Percentiles rank a stretch among this genome's conserved stretches.
These are phyloP conservation scores for Salminus brasiliensis DNA, from an alignment of 2,113 vertebrate genomes.

Conservation along the genomic window DNA sequence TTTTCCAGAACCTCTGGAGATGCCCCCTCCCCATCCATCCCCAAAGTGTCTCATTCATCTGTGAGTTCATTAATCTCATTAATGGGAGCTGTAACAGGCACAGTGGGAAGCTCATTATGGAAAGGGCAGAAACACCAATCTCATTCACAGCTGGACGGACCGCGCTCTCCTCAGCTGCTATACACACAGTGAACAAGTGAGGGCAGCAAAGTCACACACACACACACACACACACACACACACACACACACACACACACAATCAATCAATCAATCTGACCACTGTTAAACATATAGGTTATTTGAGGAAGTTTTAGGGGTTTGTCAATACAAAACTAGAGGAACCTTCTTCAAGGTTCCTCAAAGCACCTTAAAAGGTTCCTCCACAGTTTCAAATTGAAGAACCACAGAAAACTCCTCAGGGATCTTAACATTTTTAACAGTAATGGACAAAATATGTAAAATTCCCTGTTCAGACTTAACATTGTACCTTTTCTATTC, in stretches of 20 bases:
- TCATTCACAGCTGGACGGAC: constrained; percentile 29
- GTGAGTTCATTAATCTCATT: constrained; percentile 55
- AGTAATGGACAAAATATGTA: too few species aligned
- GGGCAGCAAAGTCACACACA: constrained; percentile 68
- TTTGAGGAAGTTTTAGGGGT: too few species aligned
- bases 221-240: constrained; percentile 25
- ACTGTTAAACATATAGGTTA: too few species aligned
- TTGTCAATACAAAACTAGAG: too few species aligned
- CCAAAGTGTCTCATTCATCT: constrained; percentile 20
- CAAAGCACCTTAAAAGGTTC: too few species aligned
- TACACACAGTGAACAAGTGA: constrained; percentile 53
- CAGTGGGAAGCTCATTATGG: constrained; percentile 45
- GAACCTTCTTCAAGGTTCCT: too few species aligned
- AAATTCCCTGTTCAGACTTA: background rate
- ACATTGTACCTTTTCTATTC: background rate
- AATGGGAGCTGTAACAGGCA: constrained; percentile 44
- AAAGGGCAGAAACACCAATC: constrained; percentile 48
- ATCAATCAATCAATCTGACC: too few species aligned
- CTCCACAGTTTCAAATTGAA: too few species aligned
- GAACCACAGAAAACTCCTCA: too few species aligned
- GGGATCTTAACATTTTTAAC: too few species aligned
- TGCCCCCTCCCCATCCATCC: constrained; percentile 28
- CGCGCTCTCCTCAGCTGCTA: constrained; percentile 6
- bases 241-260: constrained; percentile 25
- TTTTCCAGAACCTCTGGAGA: background rate